These are phyloP conservation scores for Manacus vitellinus DNA, from an alignment of 2,113 vertebrate species.

Conservation along the genomic window DNA sequence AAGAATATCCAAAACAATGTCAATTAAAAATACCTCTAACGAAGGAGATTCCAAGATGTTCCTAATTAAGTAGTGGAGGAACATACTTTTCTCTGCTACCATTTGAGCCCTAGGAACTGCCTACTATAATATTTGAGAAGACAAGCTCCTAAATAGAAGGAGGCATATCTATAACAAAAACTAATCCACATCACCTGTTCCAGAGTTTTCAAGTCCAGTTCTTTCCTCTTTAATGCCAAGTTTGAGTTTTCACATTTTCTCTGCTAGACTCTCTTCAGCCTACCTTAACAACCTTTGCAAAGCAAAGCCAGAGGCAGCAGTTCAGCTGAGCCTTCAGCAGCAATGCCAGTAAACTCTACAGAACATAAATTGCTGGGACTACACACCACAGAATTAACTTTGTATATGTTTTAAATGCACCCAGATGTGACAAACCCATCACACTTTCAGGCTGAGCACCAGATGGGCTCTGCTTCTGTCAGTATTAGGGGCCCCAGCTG, in stretches of 20 bases:
- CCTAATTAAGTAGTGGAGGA: background rate
- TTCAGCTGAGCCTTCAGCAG: background rate
- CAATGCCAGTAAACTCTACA: background rate
- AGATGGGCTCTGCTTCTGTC: background rate
- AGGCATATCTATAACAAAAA: background rate
- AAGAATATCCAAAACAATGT: background rate
- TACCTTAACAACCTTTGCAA: background rate
- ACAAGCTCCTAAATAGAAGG: background rate
- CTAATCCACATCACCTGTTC: background rate
- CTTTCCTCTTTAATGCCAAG: background rate
- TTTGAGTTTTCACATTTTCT: background rate
- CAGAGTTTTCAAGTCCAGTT: background rate
- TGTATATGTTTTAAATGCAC: background rate
- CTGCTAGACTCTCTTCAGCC: background rate
- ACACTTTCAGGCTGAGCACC: background rate
- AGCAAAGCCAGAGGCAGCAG: background rate
- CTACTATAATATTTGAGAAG: background rate
- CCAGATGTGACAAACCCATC: background rate
- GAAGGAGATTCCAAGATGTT: background rate
- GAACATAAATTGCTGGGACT: background rate
- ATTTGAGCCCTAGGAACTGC: background rate
- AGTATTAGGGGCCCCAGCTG: background rate
- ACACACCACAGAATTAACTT: background rate
- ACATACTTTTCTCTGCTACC: background rate
- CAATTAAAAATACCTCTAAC: background rate